Conservation (phyloP, 1,140 invertebrate species). For the Chymomyza costata region DNA sequence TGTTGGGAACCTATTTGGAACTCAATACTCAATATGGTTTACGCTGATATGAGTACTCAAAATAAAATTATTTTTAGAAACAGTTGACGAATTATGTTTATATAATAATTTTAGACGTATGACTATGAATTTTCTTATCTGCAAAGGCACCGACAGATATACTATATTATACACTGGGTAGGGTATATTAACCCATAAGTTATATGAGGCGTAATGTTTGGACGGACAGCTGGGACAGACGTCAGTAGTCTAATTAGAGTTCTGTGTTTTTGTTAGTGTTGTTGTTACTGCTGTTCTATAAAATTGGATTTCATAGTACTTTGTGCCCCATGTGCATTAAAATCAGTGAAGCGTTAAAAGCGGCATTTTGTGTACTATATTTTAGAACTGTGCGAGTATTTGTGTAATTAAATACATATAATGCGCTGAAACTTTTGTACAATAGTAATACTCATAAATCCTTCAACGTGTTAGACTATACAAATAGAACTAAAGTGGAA, state of each 20-base stretch:
- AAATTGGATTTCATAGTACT: constrained; percentile 33
- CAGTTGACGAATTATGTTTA: constrained; percentile 30
- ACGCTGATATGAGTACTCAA: no score
- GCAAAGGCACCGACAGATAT: no score
- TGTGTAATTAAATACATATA: constrained; percentile 30
- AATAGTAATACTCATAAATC: constrained; percentile 57
- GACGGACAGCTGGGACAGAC: constrained; percentile 20
- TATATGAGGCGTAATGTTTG: no score
- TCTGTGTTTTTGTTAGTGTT: constrained; percentile 20
- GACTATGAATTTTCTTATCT: no score
- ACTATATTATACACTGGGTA: no score
- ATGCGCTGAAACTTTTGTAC: constrained; percentile 45
- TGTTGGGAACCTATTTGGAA: constrained; percentile 14
- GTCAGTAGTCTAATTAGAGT: constrained; percentile 46
- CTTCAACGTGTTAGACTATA: constrained; percentile 35
- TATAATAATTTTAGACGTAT: no score
- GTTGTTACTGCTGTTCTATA: constrained; percentile 10
- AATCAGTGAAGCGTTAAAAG: constrained; percentile 46
- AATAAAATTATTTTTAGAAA: constrained; percentile 20
- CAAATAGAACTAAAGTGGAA: constrained; percentile 47
- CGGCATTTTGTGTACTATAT: constrained; percentile 7
- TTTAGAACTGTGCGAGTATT: constrained; percentile 20
- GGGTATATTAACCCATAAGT: no score
- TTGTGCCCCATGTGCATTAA: constrained; percentile 6
- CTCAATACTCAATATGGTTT: constrained; percentile 1